Evolutionary conservation across 2,797 vertebrate genomes (phyloP).

Genomic region (Oreochromis mossambicus): DNA sequence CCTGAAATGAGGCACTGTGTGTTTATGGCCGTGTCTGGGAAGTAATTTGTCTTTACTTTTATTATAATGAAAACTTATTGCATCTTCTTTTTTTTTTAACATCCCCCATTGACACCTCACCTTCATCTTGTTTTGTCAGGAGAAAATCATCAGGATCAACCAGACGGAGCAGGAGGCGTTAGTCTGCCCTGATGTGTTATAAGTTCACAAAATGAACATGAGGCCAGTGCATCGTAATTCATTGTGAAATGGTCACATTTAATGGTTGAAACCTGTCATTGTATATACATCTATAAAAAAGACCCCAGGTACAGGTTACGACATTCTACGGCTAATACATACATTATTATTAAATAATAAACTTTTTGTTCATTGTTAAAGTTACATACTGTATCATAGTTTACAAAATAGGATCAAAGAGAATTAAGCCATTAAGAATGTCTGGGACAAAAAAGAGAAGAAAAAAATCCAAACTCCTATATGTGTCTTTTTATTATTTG

Average conservation of each 20-base stretch:
- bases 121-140: neutral
- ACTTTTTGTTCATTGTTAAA: constrained; percentile 85
- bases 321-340: constrained; percentile 87
- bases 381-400: constrained; percentile 81
- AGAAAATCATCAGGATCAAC: neutral
- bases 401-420: constrained; percentile 85
- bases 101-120: neutral
- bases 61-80: neutral
- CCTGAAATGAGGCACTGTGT: neutral
- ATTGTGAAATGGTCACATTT: constrained; percentile 98
- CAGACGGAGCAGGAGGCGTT: neutral
- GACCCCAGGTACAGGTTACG: constrained; percentile 96
- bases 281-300: constrained; percentile 99
- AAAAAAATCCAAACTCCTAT: constrained; percentile 70
- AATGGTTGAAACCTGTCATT: constrained; percentile 93
- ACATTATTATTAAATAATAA: constrained; percentile 89
- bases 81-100: neutral
- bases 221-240: constrained; percentile 57
- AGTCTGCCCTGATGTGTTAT: neutral
- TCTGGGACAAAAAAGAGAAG: constrained; percentile 54
- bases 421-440: constrained; percentile 81
- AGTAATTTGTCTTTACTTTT: neutral
- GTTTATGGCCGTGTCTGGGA: neutral
- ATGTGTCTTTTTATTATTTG: constrained; percentile 74
- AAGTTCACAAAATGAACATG: constrained; percentile 22